phyloP scores from a whole-genome alignment of 2,113 vertebrate species.

The Oncorhynchus nerka region DNA sequence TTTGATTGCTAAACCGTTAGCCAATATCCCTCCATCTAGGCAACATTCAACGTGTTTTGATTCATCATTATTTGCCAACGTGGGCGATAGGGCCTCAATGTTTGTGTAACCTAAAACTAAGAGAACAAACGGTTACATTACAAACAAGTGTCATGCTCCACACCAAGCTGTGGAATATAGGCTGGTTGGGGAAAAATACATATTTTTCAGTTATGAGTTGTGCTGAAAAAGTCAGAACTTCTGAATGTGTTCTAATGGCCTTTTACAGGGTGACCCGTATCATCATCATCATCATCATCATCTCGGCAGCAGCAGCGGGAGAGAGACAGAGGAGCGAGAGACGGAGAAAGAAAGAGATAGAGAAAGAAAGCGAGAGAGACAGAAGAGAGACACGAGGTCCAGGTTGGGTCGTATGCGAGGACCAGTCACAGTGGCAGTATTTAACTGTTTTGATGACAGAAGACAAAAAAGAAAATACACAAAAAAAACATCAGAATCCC shows the following conservation, averaged over 20 bases:
- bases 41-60: slow-evolving; percentile 57
- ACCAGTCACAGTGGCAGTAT: slow-evolving; percentile 69
- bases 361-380: neutral
- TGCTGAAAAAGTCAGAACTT: slow-evolving; percentile 55
- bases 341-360: neutral
- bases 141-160: slow-evolving; percentile 14
- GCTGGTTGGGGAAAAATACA: slow-evolving; percentile 53
- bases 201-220: slow-evolving; percentile 56
- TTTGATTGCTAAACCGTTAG: slow-evolving; percentile 22
- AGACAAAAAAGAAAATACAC: slow-evolving; percentile 46
- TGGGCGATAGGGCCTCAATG: slow-evolving; percentile 23
- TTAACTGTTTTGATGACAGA: slow-evolving; percentile 48
- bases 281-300: slow-evolving; percentile 51
- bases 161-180: slow-evolving; percentile 44
- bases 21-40: slow-evolving; percentile 42
- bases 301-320: slow-evolving; percentile 66
- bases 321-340: neutral
- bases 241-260: slow-evolving; percentile 48
- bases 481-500: slow-evolving; percentile 20
- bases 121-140: slow-evolving; percentile 19
- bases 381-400: neutral
- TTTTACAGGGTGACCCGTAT: slow-evolving; percentile 72
- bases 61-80: slow-evolving; percentile 29
- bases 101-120: neutral
- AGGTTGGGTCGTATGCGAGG: slow-evolving; percentile 51